Conservation (phyloP, 2,797 vertebrate species). For the Takifugu rubripes region DNA sequence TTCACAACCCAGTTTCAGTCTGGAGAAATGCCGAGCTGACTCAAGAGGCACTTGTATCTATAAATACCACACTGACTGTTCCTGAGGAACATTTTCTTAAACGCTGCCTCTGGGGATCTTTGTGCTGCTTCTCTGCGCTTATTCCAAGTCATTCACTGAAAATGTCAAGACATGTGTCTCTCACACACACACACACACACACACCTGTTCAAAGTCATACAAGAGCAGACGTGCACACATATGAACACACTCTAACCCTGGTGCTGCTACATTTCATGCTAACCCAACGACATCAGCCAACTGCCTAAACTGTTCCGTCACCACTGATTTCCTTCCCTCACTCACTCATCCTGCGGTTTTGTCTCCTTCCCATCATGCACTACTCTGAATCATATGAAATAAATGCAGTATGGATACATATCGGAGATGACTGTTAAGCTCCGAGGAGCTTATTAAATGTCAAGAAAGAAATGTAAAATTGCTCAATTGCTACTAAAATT, state of each 20-base stretch:
- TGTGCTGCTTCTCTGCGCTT: no score
- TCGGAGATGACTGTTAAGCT: slow-evolving; percentile 4
- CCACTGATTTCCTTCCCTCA: slow-evolving; percentile 46
- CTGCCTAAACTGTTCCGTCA: slow-evolving; percentile 52
- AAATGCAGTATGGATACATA: slow-evolving; percentile 14
- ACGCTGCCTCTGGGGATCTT: no score
- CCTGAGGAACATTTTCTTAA: no score
- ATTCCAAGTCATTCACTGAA: no score
- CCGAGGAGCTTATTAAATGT: slow-evolving; percentile 10
- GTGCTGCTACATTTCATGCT: slow-evolving; percentile 75
- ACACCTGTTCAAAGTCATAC: slow-evolving; percentile 49
- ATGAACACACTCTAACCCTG: slow-evolving; percentile 49
- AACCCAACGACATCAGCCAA: slow-evolving; percentile 77
- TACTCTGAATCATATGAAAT: slow-evolving; percentile 8
- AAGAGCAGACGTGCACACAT: slow-evolving; percentile 41
- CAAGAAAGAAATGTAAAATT: slow-evolving; percentile 7
- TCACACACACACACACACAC: no score
- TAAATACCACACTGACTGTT: no score
- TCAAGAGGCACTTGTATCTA: no score
- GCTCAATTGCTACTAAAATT: no score
- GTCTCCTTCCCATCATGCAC: slow-evolving; percentile 1
- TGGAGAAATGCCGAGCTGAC: no score
- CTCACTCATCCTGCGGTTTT: slow-evolving; percentile 13
- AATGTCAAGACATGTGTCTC: no score
- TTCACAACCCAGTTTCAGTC: no score